Percentiles rank a stretch among this genome's conserved stretches.
Conservation (phyloP, 2,113 vertebrate species). For the Gobius niger region DNA sequence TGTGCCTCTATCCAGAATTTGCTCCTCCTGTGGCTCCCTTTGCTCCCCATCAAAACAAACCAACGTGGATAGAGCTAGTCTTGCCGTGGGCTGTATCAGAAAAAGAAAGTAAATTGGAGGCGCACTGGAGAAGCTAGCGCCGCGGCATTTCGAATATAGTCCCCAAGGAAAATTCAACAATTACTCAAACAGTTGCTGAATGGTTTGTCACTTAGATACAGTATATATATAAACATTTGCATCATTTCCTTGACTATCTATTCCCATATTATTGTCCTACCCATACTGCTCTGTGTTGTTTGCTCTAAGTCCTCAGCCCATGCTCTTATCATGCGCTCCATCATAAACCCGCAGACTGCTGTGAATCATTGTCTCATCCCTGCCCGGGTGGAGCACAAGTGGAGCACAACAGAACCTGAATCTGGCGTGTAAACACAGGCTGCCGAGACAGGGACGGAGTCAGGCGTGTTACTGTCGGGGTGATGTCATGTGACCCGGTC, state of each 20-base stretch:
- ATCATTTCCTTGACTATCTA: neutral
- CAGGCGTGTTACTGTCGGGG: constrained; percentile 21
- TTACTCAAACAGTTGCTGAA: too few relatives aligned
- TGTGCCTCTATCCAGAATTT: too few relatives aligned
- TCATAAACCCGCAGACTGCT: constrained; percentile 21
- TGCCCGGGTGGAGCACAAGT: constrained; percentile 1
- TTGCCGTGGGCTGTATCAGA: too few relatives aligned
- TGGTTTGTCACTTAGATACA: too few relatives aligned
- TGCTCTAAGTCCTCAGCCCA: neutral
- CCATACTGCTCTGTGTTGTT: constrained; percentile 8
- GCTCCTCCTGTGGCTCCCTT: too few relatives aligned
- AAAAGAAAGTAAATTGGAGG: too few relatives aligned
- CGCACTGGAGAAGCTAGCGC: too few relatives aligned
- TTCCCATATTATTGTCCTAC: neutral
- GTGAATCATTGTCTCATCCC: constrained; percentile 30
- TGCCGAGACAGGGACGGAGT: constrained; percentile 29
- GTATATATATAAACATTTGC: too few relatives aligned
- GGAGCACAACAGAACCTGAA: constrained; percentile 23
- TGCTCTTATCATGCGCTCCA: constrained; percentile 13
- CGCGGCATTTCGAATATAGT: too few relatives aligned
- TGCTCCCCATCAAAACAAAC: too few relatives aligned
- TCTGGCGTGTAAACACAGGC: constrained; percentile 28
- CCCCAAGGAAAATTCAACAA: too few relatives aligned
- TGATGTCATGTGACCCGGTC: constrained; percentile 33
- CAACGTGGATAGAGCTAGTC: too few relatives aligned